phyloP scores from a whole-genome alignment of 2,888 invertebrate genomes.

The Craniophora ligustri region DNA sequence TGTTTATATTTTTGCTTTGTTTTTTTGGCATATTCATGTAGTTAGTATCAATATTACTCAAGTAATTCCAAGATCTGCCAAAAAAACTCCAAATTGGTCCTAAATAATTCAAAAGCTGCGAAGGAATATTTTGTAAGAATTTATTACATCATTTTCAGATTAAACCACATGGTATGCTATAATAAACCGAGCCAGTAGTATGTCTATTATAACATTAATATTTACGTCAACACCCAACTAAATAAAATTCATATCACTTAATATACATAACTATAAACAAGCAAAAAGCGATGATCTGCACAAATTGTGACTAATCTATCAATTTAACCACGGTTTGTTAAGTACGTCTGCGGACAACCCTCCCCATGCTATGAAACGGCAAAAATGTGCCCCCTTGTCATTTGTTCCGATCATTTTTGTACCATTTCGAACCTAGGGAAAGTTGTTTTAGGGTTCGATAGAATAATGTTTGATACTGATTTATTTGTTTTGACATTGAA shows the following conservation, averaged over 20 bases:
- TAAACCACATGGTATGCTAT: too few species aligned
- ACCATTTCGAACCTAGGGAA: constrained; percentile 43
- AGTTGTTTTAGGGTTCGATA: constrained; percentile 36
- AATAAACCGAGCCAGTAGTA: too few species aligned
- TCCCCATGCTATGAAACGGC: constrained; percentile 68
- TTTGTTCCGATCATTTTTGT: constrained; percentile 58
- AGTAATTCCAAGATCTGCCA: too few species aligned
- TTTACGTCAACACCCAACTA: constrained; percentile 38
- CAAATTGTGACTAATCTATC: constrained; percentile 81
- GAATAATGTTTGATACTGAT: constrained; percentile 27
- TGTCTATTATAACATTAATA: constrained; percentile 17
- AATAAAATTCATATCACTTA: constrained; percentile 29
- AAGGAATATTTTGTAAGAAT: too few species aligned
- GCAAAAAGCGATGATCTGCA: constrained; percentile 74
- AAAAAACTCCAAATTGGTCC: too few species aligned
- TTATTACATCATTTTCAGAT: too few species aligned
- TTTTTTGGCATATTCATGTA: constrained; percentile 41
- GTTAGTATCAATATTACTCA: too few species aligned
- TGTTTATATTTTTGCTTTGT: constrained; percentile 51
- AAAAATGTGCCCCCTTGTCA: constrained; percentile 78
- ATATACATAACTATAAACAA: constrained; percentile 58
- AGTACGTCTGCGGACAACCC: constrained; percentile 61
- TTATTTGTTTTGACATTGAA: constrained; percentile 1
- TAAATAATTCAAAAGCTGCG: too few species aligned
- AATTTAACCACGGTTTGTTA: constrained; percentile 86